These are phyloP conservation scores for Nyctereutes procyonoides DNA, from an alignment of 2,113 vertebrate species.

Conservation along the genomic window DNA sequence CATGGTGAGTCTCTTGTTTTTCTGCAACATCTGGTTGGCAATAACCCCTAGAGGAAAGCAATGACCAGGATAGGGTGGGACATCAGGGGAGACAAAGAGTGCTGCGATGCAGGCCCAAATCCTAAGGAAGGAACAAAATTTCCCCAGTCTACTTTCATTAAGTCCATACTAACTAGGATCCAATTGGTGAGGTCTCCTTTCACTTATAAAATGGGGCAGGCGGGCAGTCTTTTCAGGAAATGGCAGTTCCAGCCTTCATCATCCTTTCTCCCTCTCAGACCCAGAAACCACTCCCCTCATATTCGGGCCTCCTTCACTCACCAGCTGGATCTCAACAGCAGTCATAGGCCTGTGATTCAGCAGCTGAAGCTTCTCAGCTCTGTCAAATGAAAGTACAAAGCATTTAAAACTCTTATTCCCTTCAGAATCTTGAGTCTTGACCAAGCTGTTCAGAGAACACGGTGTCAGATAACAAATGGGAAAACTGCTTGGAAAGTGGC, in stretches of 20 bases:
- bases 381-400: conserved; percentile 81
- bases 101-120: not conserved
- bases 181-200: not conserved
- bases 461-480: not conserved
- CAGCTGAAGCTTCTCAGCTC: conserved; percentile 97
- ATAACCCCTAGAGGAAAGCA: not conserved
- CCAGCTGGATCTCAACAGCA: conserved; percentile 98
- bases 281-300: not conserved
- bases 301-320: conserved; percentile 82
- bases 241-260: not conserved
- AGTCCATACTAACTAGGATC: not conserved
- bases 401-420: not conserved
- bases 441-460: not conserved
- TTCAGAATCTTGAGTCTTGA: not conserved
- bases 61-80: not conserved
- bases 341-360: conserved; percentile 97
- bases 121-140: not conserved
- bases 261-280: not conserved
- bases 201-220: not conserved
- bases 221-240: not conserved
- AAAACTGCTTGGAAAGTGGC: not conserved
- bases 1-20: not conserved
- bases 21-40: conserved; percentile 44
- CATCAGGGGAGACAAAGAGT: not conserved
- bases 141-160: not conserved